Conservation (phyloP, 1,140 invertebrate genomes). For the Drosophila triauraria region DNA sequence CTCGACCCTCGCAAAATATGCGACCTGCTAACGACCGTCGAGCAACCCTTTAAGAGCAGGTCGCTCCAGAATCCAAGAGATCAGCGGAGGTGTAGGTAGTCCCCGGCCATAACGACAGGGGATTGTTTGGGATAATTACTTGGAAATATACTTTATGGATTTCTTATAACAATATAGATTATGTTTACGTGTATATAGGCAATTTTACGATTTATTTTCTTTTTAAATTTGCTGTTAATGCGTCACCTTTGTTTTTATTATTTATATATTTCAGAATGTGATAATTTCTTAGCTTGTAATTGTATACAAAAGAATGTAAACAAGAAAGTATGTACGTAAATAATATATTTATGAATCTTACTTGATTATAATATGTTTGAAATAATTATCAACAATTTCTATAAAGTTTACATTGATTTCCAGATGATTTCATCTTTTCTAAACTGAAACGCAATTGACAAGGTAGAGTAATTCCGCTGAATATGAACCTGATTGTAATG, state of each 20-base stretch:
- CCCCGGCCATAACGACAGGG: not conserved
- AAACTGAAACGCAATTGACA: not conserved
- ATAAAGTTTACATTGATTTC: not conserved
- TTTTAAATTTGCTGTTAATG: no score
- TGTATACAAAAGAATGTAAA: not conserved
- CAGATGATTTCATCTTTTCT: not conserved
- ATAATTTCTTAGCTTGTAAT: not conserved
- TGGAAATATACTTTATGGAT: no score
- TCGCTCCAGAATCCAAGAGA: slow-evolving; percentile 13
- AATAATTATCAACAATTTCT: not conserved
- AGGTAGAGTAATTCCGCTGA: not conserved
- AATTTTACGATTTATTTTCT: not conserved
- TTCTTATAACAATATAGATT: no score
- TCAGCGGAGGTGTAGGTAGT: not conserved
- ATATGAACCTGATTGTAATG: not conserved
- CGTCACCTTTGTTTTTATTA: not conserved
- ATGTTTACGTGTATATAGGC: no score
- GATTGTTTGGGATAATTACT: no score
- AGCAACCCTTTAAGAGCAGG: slow-evolving; percentile 18
- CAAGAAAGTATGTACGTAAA: not conserved
- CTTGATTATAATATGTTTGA: not conserved
- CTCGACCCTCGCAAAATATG: slow-evolving; percentile 1
- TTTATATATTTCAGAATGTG: not conserved
- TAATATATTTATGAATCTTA: not conserved
- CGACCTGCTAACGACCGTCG: not conserved